Conservation (phyloP, 53 echinoderm and acorn worm genomes). For the Hippasteria phrygiana region DNA sequence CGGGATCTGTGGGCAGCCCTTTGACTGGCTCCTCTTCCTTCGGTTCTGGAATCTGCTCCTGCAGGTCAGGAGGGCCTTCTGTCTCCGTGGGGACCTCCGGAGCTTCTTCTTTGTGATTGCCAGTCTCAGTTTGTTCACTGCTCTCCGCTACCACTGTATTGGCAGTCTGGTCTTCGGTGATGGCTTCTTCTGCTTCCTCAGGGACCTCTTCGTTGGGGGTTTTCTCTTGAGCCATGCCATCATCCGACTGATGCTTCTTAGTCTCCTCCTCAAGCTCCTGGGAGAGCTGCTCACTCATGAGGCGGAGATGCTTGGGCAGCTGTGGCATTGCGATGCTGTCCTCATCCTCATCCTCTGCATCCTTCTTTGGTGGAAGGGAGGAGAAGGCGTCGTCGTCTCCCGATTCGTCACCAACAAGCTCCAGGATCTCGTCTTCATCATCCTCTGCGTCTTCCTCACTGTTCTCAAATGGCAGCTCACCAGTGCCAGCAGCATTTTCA, state of each 20-base stretch:
- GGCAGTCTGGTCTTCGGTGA: slow-evolving; percentile 10
- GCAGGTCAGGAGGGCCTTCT: not conserved
- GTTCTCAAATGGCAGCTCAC: slow-evolving; percentile 54
- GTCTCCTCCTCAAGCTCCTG: slow-evolving; percentile 89
- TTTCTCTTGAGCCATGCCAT: slow-evolving; percentile 31
- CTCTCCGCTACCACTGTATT: not conserved
- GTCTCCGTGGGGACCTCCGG: not conserved
- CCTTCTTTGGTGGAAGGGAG: slow-evolving; percentile 28
- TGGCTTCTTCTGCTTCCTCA: not conserved
- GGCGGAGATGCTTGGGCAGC: slow-evolving; percentile 88
- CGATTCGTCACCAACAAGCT: slow-evolving; percentile 60
- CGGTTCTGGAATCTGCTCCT: not conserved
- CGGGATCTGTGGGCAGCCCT: not conserved
- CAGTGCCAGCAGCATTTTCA: slow-evolving; percentile 13
- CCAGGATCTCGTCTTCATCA: slow-evolving; percentile 69
- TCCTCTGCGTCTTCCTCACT: slow-evolving; percentile 70
- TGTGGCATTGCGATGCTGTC: slow-evolving; percentile 69
- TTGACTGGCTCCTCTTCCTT: slow-evolving; percentile 22
- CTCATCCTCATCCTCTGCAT: slow-evolving; percentile 62
- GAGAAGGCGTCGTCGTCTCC: slow-evolving; percentile 78
- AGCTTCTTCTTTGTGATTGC: not conserved
- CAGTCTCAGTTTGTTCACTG: slow-evolving; percentile 20
- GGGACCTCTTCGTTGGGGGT: slow-evolving; percentile 5
- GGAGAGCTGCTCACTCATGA: slow-evolving; percentile 92
- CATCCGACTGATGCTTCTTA: slow-evolving; percentile 78